Percentiles rank a stretch among this genome's conserved stretches.
Evolutionary conservation across 2,888 invertebrate species (phyloP).

Genomic region (Entomobrya multifasciata): DNA sequence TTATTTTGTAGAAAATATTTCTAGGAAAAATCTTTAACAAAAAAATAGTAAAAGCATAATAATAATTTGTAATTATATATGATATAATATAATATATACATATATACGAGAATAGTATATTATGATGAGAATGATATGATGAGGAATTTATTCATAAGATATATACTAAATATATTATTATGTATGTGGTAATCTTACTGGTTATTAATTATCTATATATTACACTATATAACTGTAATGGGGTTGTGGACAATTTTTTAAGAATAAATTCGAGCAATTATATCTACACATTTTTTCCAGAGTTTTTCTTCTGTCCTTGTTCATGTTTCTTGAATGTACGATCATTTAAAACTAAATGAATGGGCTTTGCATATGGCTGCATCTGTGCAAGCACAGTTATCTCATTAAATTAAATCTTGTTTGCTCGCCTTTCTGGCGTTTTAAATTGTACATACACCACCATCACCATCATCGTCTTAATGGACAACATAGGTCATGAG

Average conservation of each 20-base stretch:
- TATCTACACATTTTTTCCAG: constrained; percentile 41
- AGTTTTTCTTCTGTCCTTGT: not conserved
- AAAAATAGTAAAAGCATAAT: constrained; percentile 66
- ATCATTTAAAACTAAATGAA: not conserved
- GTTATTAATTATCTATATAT: constrained; percentile 61
- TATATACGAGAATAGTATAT: constrained; percentile 48
- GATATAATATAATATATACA: constrained; percentile 19
- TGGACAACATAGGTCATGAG: no score
- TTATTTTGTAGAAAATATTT: constrained; percentile 70
- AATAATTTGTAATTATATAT: constrained; percentile 46
- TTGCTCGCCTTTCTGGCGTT: no score
- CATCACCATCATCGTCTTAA: no score
- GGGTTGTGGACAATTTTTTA: constrained; percentile 72
- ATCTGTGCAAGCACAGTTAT: no score
- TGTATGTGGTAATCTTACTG: constrained; percentile 65
- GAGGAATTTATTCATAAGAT: constrained; percentile 25
- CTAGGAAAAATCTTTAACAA: constrained; percentile 61
- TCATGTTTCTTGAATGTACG: not conserved
- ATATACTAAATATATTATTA: constrained; percentile 9
- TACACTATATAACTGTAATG: constrained; percentile 60
- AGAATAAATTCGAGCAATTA: constrained; percentile 71
- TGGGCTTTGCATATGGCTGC: no score
- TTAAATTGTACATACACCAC: no score
- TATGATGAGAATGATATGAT: constrained; percentile 15
- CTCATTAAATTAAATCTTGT: no score